phyloP scores from a whole-genome alignment of 2,888 invertebrate genomes.

The Oegoconia quadripuncta region DNA sequence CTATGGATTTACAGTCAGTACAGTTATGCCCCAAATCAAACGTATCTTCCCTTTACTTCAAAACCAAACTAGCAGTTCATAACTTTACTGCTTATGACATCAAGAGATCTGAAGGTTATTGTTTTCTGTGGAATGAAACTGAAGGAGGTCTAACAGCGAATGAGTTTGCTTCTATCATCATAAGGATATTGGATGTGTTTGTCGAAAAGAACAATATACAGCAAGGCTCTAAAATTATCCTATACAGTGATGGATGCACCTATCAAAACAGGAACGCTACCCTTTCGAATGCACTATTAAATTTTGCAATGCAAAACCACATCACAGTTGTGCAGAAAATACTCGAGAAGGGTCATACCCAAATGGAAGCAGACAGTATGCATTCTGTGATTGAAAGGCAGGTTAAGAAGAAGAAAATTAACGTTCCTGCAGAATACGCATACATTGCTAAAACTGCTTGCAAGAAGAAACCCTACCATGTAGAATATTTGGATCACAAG shows the following conservation, averaged over 20 bases:
- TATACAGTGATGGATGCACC: slow-evolving; percentile 25
- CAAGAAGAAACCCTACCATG: slow-evolving; percentile 14
- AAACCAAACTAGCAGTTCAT: slow-evolving; percentile 29
- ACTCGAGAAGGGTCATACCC: slow-evolving; percentile 26
- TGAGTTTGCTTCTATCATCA: slow-evolving; percentile 20
- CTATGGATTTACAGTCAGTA: slow-evolving; percentile 28
- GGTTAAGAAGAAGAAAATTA: slow-evolving; percentile 26
- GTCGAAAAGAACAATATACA: too few relatives aligned
- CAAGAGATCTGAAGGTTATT: too few relatives aligned
- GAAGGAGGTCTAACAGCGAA: too few relatives aligned
- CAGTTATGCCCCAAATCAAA: slow-evolving; percentile 25
- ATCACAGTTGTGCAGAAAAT: slow-evolving; percentile 22
- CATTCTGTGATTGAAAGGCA: slow-evolving; percentile 40
- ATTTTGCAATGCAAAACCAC: slow-evolving; percentile 23
- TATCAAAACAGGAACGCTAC: slow-evolving; percentile 24
- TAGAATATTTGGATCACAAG: slow-evolving; percentile 15
- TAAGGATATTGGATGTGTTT: too few relatives aligned
- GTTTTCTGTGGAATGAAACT: too few relatives aligned
- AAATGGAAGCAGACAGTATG: slow-evolving; percentile 34
- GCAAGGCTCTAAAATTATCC: too few relatives aligned
- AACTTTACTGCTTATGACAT: too few relatives aligned
- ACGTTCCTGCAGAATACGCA: slow-evolving; percentile 20
- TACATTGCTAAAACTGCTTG: slow-evolving; percentile 19
- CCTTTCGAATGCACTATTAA: slow-evolving; percentile 23
- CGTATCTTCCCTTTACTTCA: slow-evolving; percentile 27